phyloP scores from a whole-genome alignment of 2,888 invertebrate genomes.

The Zonitis immaculata region DNA sequence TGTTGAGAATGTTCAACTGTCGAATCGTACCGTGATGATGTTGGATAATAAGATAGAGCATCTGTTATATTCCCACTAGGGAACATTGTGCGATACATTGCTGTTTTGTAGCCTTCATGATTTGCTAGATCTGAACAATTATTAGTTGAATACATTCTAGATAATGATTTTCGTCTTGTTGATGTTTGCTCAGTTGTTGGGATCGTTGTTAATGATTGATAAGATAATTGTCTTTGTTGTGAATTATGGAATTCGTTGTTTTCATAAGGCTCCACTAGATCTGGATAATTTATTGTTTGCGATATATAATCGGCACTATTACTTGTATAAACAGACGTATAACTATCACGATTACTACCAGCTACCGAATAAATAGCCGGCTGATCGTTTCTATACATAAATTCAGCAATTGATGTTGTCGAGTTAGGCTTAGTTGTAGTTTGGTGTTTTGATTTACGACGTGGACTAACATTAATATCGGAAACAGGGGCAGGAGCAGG shows the following conservation, averaged over 20 bases:
- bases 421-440: conserved; percentile 38
- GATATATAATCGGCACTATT: conserved; percentile 58
- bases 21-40: conserved; percentile 58
- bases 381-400: conserved; percentile 52
- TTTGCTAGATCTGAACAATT: conserved; percentile 55
- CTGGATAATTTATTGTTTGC: conserved; percentile 63
- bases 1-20: conserved; percentile 53
- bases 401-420: conserved; percentile 41
- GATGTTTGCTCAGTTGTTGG: conserved; percentile 37
- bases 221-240: conserved; percentile 53
- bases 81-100: conserved; percentile 63
- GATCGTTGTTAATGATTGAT: conserved; percentile 54
- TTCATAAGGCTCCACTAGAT: conserved; percentile 59
- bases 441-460: conserved; percentile 48
- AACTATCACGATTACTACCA: conserved; percentile 64
- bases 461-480: conserved; percentile 52
- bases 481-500: conserved; percentile 53
- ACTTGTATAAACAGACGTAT: conserved; percentile 70
- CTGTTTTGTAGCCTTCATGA: conserved; percentile 61
- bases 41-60: conserved; percentile 77
- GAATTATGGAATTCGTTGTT: conserved; percentile 49
- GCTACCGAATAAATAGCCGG: conserved; percentile 73
- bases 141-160: conserved; percentile 56
- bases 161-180: conserved; percentile 48
- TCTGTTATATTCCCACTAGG: conserved; percentile 72